Base-by-base conservation (phyloP, 2,888 invertebrate genomes). In the Callimorpha dominula region DNA sequence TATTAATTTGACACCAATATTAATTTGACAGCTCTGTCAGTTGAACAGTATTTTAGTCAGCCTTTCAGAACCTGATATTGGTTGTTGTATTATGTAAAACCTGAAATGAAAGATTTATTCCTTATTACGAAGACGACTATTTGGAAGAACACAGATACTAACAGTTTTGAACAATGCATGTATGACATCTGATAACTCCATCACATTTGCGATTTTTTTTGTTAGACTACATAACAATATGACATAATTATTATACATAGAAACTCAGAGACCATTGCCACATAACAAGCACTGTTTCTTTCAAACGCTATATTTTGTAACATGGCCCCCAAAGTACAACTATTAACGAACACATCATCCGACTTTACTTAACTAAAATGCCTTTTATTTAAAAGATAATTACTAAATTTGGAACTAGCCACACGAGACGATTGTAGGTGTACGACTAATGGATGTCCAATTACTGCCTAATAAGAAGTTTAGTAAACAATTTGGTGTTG, bases 351-450 rank as follows among this genome's bases (percentile, higher is more conserved):
- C 72, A 20, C 4, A 17, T n/a, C 60, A 57, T 46, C 9, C 15
- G 64, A 54, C 14, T 50, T 69, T 65, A 65, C 65, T 73, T 71
- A 73, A 82, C 74, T 65, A 52, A 77, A 81, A 81, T 74, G 73
- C 70, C 52, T 71, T 82, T 81, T 71, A 75, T 68, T 77, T 75
- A 73, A 43, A 77, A 73, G 73, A 43, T 64, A 77, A 72, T 71
- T 15, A 71, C 65, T 70, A 71, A 9, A 80, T 77, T 68, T 75
- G 17, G 69, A 40, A 49, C 66, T 50, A 14, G 40, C 64, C 75
- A 69, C 64, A 66, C 63, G n/a, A 54, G 5, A n/a, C 54, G 52
- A 46, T 15, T 57, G 57, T 11, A 60, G 60, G 54, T 42, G 20
- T 20, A 52, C 12, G 14, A 40, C 73, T 73, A 73, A 73, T 63